Evolutionary conservation across 2,797 vertebrate genomes (phyloP), one percentile per base, ranked within the genome.

Genomic region (Lacerta viridis): DNA sequence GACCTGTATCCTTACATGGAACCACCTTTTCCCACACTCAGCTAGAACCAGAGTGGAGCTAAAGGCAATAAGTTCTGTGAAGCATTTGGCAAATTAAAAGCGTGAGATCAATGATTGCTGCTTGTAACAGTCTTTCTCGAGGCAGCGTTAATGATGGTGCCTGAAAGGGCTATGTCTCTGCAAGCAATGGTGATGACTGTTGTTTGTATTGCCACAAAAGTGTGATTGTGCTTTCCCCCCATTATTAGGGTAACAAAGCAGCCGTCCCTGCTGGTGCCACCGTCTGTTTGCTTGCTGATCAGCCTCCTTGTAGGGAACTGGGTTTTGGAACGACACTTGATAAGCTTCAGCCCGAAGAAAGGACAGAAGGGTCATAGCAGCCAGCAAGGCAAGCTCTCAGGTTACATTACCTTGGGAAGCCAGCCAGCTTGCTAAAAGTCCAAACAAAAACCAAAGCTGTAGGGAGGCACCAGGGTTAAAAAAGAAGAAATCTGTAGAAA

Each of bases 311-410:
- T 43, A 39, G 72, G 55, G n/a, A 46, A 69, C 15, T 85, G 83
- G 46, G 79, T 66, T 55, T 76, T 68, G 79, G 59, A 89, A 76
- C 3, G 9, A 50, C n/a, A n/a, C 74, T 85, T 85, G 46, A 79
- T 85, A 88, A 77, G 20, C 72, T 77, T 11, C 55, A 43, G 50
- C 11, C 23, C 29, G n/a, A 36, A 77, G 78, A 80, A 88, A 69
- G 82, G 86, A 84, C 61, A 77, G 64, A 72, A 61, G 71, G 68
- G 69, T 84, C 89, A 84, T 13, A 87, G 78, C n/a, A 43, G 33
- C 59, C 43, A 71, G 72, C 36, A n/a, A 81, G 41, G 17, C 36
- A 85, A 78, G n/a, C 72, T 83, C 46, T 87, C 20, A 5, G 61
- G 59, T 85, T 90, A 64, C 43, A 64, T 77, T 77, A 71, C 55